Conservation (phyloP, 2,113 vertebrate genomes). For the Phylloscopus trochiloides region DNA sequence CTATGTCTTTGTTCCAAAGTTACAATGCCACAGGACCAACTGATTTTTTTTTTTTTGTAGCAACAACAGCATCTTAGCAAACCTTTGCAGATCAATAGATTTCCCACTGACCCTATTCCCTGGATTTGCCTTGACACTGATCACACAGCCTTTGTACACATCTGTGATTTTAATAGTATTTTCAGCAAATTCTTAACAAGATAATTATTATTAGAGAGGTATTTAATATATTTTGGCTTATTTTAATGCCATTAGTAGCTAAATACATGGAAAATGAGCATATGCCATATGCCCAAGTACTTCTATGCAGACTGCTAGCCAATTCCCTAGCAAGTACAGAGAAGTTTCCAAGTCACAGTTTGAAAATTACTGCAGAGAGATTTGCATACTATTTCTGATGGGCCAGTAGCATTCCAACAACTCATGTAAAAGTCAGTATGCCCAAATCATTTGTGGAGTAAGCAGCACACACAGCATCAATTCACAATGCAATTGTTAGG, state of each 20-base stretch:
- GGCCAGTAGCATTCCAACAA: not conserved
- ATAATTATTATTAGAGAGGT: not conserved
- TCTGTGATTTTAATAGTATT: not conserved
- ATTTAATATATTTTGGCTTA: not conserved
- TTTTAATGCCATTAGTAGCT: not conserved
- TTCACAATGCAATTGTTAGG: not conserved
- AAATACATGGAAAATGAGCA: not conserved
- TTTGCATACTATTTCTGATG: not conserved
- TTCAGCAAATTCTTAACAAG: not conserved
- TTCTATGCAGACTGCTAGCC: not conserved
- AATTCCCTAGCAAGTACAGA: not conserved
- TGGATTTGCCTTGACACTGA: not conserved
- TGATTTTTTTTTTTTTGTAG: not conserved
- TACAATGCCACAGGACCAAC: not conserved
- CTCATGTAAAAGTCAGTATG: not conserved
- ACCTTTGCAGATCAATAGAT: not conserved
- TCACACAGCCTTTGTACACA: not conserved
- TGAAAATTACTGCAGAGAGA: constrained; percentile 24
- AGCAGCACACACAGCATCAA: not conserved
- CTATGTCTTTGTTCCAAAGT: not conserved
- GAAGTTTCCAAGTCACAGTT: not conserved
- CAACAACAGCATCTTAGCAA: not conserved
- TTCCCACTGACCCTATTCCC: not conserved
- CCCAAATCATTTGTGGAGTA: not conserved
- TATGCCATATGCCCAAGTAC: not conserved